Evolutionary conservation across 2,797 vertebrate genomes (phyloP), one percentile per base, ranked within the genome.

Genomic region (Oceanodroma leucorhoa): DNA sequence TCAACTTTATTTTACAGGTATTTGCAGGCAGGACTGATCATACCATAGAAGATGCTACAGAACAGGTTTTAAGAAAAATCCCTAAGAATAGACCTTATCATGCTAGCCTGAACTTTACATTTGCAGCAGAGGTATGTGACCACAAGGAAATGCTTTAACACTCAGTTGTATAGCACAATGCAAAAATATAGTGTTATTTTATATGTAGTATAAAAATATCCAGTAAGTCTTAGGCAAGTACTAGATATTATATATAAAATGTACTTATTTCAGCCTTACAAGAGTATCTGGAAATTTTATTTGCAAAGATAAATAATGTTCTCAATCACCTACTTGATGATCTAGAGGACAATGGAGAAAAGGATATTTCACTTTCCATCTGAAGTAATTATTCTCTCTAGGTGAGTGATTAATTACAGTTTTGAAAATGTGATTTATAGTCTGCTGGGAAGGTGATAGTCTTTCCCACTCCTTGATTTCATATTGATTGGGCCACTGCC

Each of bases 401-500:
- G 66, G 83, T 96, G 77, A 96, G 27, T 97, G 91, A 96, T 93
- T 93, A 94, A 90, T 71, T 91, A 83, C 40, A 65, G 38, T 84
- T 95, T 86, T 82, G 77, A 90, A 91, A 87, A 93, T 80, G 55
- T 85, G 81, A 94, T 96, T 93, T 94, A 83, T 75, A 84, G 77
- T 82, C 71, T 80, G 38, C 67, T 94, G 72, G 62, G 83, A 96
- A 94, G 90, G 70, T 87, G 86, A 90, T 48, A 80, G 70, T 90
- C 86, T 93, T 94, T 89, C 71, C 83, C 36, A 87, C 38, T 96
- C 90, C 83, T 89, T 92, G 86, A 93, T 96, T 95, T 96, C 88
- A 62, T 90, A 95, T 90, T 93, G 75, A 96, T 96, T 87, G 53
- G 67, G 75, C 64, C 88, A 89, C 77, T 93, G 78, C 75, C 75